Evolutionary conservation across 2,888 invertebrate species (phyloP), one percentile per base, ranked within the genome.

Genomic region (Meiosimyza platycephala): DNA sequence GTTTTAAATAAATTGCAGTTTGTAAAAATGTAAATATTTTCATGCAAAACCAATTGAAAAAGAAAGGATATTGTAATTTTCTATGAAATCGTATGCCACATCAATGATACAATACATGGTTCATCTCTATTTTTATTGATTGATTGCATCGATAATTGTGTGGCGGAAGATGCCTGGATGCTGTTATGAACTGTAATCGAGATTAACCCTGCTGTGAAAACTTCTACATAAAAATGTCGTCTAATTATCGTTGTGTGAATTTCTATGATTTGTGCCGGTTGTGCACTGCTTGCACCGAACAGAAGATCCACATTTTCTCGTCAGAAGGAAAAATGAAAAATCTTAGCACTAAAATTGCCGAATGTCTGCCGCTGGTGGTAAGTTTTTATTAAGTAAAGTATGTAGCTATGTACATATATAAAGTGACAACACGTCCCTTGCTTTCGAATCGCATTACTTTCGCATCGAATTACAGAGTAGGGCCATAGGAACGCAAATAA

Each of bases 231-330:
- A 76, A 68, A 18, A 92, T 92, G 92, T 51, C 78, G 76, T 89
- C 92, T 78, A 92, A 91, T 81, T 92, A 92, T 85, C 90, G 91
- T 80, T 90, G 91, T 80, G 92, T 92, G 54, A 92, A 91, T 86
- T 93, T 91, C 84, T 92, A 91, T 84, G 93, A 93, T 86, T 86
- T 93, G 79, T 93, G 93, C 83, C 89, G 92, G 79, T 87, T 93
- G 76, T 93, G 92, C 84, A 92, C 92, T 22, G 90, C 90, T 77
- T 92, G 90, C 80, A 90, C 81, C 16, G 84, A 91, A 73, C 89
- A 89, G 77, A 92, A 91, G 85, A 90, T 91, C 77, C 90, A 92
- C 83, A 91, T 93, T 79, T 93, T 91, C 81, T 90, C 91, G 55
- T 89, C 90, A 74, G 92, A 92, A 80, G 92, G 92, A 48, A 89